Base-by-base conservation (phyloP, 1,140 invertebrate species). In the Orchestia grillus region DNA sequence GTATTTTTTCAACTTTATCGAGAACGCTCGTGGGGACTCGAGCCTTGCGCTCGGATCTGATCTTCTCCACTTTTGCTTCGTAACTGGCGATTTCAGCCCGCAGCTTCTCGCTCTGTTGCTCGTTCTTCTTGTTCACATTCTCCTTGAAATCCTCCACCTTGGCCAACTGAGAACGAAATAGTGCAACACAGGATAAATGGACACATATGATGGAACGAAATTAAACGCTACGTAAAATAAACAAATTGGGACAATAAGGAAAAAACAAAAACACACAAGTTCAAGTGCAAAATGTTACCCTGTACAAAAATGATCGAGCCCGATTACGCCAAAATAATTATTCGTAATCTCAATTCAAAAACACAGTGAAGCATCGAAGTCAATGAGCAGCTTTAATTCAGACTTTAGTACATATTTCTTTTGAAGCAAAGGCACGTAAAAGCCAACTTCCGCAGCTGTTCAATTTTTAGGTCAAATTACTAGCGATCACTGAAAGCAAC, bases 91-190 rank as follows among this genome's bases (percentile, higher is more conserved):
- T 47, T 0, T 96, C 96, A 41, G 96, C 96, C 42, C 96, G 96
- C 43, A 94, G 62, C 94, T 96, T 92, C 41, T 96, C 91, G 87
- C 41, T 42, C 62, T 96, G 96, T 95, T 97, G 96, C 95, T 96
- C 96, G 92, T 97, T 96, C 45, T 97, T 96, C 95, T 97, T 96
- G 95, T 96, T 88, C 42, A 97, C 53, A 40, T 53, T 94, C 62
- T 96, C 92, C 95, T 96, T 96, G 19, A 96, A 95, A 95, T 96
- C 96, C 77, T 94, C 96, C 44, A 96, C 96, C 87, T 96, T 96
- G 44, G 95, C 96, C 42, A 96, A 96, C 96, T 96, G 87, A 92
- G 95, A 41, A 91, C 62, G 42, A 92, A 96, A 95, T 95, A 43
- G 95, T 43, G 53, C 90, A 90, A 44, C 90, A 44, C 90, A 96